Evolutionary conservation across 2,113 vertebrate species (phyloP).

Genomic region (Cyprinodon tularosa): DNA sequence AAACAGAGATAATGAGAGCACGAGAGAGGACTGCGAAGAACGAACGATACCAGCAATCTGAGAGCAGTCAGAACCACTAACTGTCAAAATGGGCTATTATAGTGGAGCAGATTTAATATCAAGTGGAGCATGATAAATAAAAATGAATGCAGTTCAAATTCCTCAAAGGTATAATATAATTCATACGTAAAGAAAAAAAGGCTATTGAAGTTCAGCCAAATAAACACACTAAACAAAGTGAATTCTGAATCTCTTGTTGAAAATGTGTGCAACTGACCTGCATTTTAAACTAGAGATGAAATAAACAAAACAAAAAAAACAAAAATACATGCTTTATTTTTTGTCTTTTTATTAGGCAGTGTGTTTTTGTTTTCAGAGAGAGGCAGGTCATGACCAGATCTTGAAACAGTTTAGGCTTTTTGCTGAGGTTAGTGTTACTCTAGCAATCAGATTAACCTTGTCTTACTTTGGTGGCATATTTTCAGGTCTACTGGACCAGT

Average conservation of each 20-base stretch:
- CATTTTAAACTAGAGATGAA: neutral
- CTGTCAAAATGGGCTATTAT: slow-evolving; percentile 49
- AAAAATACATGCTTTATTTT: neutral
- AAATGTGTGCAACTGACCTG: neutral
- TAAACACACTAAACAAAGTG: neutral
- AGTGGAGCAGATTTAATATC: slow-evolving; percentile 35
- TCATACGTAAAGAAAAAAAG: slow-evolving; percentile 22
- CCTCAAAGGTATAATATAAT: slow-evolving; percentile 27
- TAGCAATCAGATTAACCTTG: neutral
- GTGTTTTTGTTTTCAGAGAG: neutral
- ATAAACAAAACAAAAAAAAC: neutral
- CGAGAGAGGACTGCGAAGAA: slow-evolving; percentile 33
- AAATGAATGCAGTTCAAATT: slow-evolving; percentile 33
- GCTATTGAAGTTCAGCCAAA: slow-evolving; percentile 26
- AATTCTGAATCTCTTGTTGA: neutral
- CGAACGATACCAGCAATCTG: slow-evolving; percentile 17
- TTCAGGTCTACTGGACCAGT: slow-evolving; percentile 83
- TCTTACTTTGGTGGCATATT: slow-evolving; percentile 81
- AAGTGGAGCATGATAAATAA: slow-evolving; percentile 27
- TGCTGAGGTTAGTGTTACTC: neutral
- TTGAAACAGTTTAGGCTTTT: neutral
- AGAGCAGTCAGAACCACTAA: slow-evolving; percentile 31
- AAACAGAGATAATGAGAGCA: slow-evolving; percentile 54
- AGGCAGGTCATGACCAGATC: neutral
- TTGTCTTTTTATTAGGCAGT: neutral